Evolutionary conservation across 1,140 invertebrate species (phyloP).

Genomic region (Seison nebaliae): DNA sequence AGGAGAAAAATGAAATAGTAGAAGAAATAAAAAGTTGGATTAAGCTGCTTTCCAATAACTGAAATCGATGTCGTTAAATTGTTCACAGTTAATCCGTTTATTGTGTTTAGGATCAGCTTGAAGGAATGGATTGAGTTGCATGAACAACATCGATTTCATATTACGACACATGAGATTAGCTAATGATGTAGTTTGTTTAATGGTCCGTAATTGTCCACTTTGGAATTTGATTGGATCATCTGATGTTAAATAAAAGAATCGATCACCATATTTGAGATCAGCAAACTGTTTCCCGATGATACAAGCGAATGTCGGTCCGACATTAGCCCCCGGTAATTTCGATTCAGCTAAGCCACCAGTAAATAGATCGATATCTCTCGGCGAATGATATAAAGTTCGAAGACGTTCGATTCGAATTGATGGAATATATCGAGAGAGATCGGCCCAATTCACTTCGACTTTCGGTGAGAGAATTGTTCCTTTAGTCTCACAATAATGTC

Average conservation of each 20-base stretch:
- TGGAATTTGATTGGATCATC: conserved; percentile 1
- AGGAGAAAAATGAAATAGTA: neutral
- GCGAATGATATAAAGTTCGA: conserved; percentile 11
- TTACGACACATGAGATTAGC: conserved; percentile 8
- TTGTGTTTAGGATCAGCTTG: conserved; percentile 8
- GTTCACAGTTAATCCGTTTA: conserved; percentile 5
- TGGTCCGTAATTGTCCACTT: neutral
- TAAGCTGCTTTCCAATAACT: conserved; percentile 1
- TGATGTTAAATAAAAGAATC: conserved; percentile 64
- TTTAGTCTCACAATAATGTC: conserved; percentile 58
- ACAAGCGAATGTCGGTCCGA: conserved; percentile 79
- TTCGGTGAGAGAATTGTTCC: too few species aligned
- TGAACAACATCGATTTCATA: conserved; percentile 4
- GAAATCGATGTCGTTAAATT: conserved; percentile 6
- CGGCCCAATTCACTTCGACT: conserved; percentile 51
- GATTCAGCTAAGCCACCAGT: conserved; percentile 49
- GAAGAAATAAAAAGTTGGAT: neutral
- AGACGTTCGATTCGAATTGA: conserved; percentile 3
- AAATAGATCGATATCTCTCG: conserved; percentile 15
- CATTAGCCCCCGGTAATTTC: conserved; percentile 49
- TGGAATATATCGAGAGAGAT: conserved; percentile 32
- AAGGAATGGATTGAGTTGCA: conserved; percentile 12
- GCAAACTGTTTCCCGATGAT: conserved; percentile 71
- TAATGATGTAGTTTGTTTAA: conserved; percentile 4
- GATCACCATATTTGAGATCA: conserved; percentile 57